These are phyloP conservation scores for Sinocyclocheilus anophthalmus DNA, from an alignment of 2,113 vertebrate genomes.

Conservation along the genomic window DNA sequence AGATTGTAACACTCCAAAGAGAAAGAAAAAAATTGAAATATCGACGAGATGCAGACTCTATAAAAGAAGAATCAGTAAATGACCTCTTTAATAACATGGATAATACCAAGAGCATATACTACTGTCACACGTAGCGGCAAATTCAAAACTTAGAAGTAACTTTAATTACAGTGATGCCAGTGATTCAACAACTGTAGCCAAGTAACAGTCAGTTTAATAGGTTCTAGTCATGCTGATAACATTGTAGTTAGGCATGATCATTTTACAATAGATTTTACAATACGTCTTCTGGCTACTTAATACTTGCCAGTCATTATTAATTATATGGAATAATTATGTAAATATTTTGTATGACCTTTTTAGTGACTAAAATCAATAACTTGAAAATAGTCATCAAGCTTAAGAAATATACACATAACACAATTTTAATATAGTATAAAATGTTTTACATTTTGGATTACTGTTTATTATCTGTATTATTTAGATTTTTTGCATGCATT, in stretches of 20 bases:
- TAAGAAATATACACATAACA: background rate
- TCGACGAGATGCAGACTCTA: too few species aligned
- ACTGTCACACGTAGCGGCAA: too few species aligned
- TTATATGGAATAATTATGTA: background rate
- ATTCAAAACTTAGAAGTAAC: too few species aligned
- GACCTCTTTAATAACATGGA: too few species aligned
- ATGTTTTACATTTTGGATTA: background rate
- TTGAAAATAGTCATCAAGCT: background rate
- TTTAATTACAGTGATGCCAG: background rate
- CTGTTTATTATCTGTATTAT: background rate
- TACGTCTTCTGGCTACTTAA: background rate
- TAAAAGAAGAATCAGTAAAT: too few species aligned
- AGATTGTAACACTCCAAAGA: too few species aligned
- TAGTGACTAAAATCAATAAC: background rate
- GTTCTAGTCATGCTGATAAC: background rate
- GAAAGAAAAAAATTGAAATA: too few species aligned
- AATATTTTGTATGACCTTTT: background rate
- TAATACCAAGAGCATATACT: too few species aligned
- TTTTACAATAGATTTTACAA: background rate
- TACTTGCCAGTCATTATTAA: background rate
- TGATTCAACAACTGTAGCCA: background rate
- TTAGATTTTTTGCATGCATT: background rate
- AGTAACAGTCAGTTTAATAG: background rate
- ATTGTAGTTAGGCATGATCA: background rate
- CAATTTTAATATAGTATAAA: background rate